Evolutionary conservation across 2,888 invertebrate species (phyloP), one percentile per base, ranked within the genome.

Genomic region (Ametastegia equiseti): DNA sequence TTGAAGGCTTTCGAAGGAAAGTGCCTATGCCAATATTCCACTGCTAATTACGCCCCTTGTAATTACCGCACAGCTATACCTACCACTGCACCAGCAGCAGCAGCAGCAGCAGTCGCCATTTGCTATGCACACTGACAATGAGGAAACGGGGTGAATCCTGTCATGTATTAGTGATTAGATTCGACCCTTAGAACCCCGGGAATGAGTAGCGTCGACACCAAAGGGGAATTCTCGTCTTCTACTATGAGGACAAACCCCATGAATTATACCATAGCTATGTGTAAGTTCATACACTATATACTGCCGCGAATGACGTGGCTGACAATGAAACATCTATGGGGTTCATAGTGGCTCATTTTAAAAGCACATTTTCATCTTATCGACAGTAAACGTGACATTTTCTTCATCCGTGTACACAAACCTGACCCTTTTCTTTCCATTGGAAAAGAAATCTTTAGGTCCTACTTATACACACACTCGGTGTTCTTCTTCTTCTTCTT

Each of bases 111-210:
- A 60, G 7, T 23, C 2, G 33, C 65, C 65, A 13, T 67, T 67
- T 39, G 19, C 39, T 30, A 6, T 45, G 27, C 11, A 71, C 45
- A 71, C 69, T 45, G 27, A 71, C 78, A 54, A 39, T 60, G 60
- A 60, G 19, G 60, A 19, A 45, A 23, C 60, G 11, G 57, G 63
- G 78, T 63, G 78, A 78, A 63, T 63, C 78, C 78, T 60, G 78
- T 42, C 63, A 63, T 78, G 78, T 78, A 78, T 78, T 78, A 78
- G 60, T 78, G 78, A 78, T 78, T 78, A 78, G 78, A 78, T 78
- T 63, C 78, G 39, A 57, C 60, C 78, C 78, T 78, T 78, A 63
- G 78, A 78, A 42, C 60, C n/a, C n/a, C 45, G 42, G 75, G 54
- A 36, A 54, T 50, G 75, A 75, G 54, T 75, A 50, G 75, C 36